A percentile compares a stretch with the other conserved stretches of the same genome.
Conservation (phyloP, 2,888 invertebrate species). For the Noctua janthe region DNA sequence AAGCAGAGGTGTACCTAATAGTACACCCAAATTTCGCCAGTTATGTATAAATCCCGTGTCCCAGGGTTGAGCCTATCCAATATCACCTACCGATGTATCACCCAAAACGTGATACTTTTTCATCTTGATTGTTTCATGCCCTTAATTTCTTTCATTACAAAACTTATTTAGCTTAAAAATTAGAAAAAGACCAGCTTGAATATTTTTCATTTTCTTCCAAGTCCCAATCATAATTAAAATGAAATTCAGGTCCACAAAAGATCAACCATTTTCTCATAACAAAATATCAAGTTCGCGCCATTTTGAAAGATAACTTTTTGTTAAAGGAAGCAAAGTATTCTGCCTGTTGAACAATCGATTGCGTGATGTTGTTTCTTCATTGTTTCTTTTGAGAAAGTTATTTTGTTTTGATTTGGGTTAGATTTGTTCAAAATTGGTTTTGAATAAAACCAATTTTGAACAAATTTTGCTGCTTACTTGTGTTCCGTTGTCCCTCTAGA, state of each 20-base stretch:
- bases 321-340: slow-evolving; percentile 44
- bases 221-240: slow-evolving; percentile 12
- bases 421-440: slow-evolving; percentile 27
- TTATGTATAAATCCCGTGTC: background rate
- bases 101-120: background rate
- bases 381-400: slow-evolving; percentile 25
- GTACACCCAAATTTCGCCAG: background rate
- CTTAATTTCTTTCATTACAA: background rate
- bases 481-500: background rate
- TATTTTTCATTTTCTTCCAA: background rate
- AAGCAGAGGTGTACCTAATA: background rate
- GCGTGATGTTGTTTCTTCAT: slow-evolving; percentile 6
- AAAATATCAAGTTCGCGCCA: slow-evolving; percentile 44
- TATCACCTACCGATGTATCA: background rate
- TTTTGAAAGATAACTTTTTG: slow-evolving; percentile 50
- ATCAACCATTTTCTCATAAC: slow-evolving; percentile 36
- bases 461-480: background rate
- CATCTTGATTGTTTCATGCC: background rate
- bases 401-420: slow-evolving; percentile 12
- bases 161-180: background rate
- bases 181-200: background rate
- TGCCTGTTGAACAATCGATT: slow-evolving; percentile 38
- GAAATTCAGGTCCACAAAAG: slow-evolving; percentile 33
- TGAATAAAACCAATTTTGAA: slow-evolving; percentile 1
- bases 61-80: background rate